Base-by-base conservation (phyloP, 2,888 invertebrate species). In the Nymphalis c-album region DNA sequence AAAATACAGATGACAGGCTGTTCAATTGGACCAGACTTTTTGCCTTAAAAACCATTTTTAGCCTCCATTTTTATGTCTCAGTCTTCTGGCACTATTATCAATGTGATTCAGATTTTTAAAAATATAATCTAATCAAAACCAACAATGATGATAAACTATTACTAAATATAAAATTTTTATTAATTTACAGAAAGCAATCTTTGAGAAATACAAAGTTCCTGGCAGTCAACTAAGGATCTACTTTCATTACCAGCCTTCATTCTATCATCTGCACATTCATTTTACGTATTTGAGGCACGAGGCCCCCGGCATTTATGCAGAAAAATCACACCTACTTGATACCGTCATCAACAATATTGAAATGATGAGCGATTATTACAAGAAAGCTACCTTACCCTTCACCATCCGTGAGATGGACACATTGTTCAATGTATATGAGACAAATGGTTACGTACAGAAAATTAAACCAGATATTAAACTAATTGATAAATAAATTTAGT, bases 251-350 rank as follows among this genome's bases (percentile, higher is more conserved):
- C 98, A 98, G 80, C 99, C 99, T 0, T 97, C 98, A 0, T 99
- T 98, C 90, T 99, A 98, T 87, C 98, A 99, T 83, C 92, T 99
- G 0, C 99, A 99, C 84, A 94, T 99, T 0, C 99, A 99, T 86
- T 97, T 98, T 80, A 97, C 97, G 16, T 94, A 95, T 67, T 84
- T 98, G 3, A 93, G 94, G 58, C 95, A 95, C 88, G 96, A 97
- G 76, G 95, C 96, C 0, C 96, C 97, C 58, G 96, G 98, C 45
- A 96, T 96, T 78, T 94, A 94, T 87, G 95, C 95, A 17, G 98
- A 98, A 83, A 96, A 96, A 79, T 96, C 98, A 0, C 98, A 99
- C 85, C 89, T 98, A 67, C 93, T 99, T 16, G 94, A 96, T 58
- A 96, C 96, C 8, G 97, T 99, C 64, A 98, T 99, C 63, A 94